phyloP scores from a whole-genome alignment of 2,113 vertebrate species.

The Hydropotes inermis region DNA sequence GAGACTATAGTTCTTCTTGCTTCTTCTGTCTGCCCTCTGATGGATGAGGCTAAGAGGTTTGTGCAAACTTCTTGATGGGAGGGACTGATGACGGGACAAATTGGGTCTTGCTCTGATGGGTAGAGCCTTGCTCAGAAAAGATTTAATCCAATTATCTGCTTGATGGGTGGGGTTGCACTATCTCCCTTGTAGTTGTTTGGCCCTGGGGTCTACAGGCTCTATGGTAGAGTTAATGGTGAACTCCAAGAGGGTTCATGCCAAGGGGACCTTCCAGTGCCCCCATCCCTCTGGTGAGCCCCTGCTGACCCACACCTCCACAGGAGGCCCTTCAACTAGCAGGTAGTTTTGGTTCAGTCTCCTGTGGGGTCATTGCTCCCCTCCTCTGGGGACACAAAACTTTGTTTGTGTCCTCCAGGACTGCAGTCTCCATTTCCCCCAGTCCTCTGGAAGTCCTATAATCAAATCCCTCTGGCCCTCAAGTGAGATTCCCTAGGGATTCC shows the following conservation, averaged over 20 bases:
- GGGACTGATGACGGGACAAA: not conserved
- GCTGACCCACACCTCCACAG: not conserved
- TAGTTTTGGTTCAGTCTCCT: not conserved
- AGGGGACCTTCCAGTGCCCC: not conserved
- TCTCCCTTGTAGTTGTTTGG: not conserved
- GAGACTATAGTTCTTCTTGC: not conserved
- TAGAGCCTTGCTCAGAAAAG: not conserved
- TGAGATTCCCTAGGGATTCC: not conserved
- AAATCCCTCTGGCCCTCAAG: not conserved
- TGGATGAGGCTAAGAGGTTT: not conserved
- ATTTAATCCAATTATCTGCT: not conserved
- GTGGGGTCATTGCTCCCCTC: not conserved
- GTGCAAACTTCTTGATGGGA: not conserved
- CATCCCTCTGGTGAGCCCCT: accelerated
- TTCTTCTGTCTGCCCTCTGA: not conserved
- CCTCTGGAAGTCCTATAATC: not conserved
- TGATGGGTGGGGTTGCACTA: not conserved
- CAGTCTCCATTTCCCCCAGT: not conserved
- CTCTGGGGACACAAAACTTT: not conserved
- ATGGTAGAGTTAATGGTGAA: not conserved
- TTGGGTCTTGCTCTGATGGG: not conserved
- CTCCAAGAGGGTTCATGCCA: not conserved
- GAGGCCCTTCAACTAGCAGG: not conserved
- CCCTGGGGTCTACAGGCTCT: not conserved
- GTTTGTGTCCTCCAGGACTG: not conserved